A percentile compares a stretch with the other conserved stretches of the same genome.
Evolutionary conservation across 2,888 invertebrate genomes (phyloP).

Genomic region (Ferrisia virgata): DNA sequence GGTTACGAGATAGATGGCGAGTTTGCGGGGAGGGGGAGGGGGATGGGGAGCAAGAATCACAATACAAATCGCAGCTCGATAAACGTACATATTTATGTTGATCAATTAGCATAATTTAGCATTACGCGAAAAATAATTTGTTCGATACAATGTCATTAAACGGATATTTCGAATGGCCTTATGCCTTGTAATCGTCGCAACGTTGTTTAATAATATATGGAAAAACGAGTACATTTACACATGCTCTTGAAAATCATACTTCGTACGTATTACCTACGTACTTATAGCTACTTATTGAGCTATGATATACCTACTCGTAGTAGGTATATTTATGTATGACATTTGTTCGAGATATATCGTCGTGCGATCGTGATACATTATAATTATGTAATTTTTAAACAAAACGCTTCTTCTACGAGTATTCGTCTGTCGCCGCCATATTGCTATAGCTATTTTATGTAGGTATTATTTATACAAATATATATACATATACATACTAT

Average conservation of each 20-base stretch:
- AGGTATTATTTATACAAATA: background rate
- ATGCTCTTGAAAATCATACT: background rate
- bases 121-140: conserved; percentile 18
- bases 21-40: too few species aligned
- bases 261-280: background rate
- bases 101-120: conserved; percentile 1
- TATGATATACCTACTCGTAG: too few species aligned
- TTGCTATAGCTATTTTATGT: background rate
- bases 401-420: background rate
- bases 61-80: background rate
- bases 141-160: conserved; percentile 14
- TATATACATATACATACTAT: too few species aligned
- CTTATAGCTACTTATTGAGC: too few species aligned
- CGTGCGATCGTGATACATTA: background rate
- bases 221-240: background rate
- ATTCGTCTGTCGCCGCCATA: background rate
- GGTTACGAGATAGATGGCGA: too few species aligned
- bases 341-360: conserved; percentile 5
- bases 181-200: background rate
- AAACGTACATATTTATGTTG: background rate
- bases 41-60: too few species aligned
- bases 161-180: conserved; percentile 8
- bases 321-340: background rate
- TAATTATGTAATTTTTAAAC: conserved; percentile 1
- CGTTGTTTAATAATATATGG: background rate